Percentiles rank a stretch among this genome's conserved stretches.
Evolutionary conservation across 2,888 invertebrate species (phyloP).

Genomic region (Trissoscelio sp.): DNA sequence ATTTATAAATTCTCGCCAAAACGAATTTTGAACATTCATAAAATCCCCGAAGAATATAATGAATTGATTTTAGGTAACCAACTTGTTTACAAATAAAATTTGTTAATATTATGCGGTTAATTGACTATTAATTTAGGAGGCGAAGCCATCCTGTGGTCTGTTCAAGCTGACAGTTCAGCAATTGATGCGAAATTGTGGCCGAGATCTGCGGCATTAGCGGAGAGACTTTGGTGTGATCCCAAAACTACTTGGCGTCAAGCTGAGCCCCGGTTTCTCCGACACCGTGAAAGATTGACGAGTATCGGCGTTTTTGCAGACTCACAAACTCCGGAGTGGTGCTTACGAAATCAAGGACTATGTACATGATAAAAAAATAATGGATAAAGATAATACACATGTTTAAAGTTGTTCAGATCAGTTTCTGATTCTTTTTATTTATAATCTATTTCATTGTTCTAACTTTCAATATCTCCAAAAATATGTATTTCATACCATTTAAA

Average conservation of each 20-base stretch:
- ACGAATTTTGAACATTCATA: conserved; percentile 82
- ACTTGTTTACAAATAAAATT: background rate
- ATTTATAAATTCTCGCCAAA: conserved; percentile 91
- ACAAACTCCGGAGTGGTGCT: conserved; percentile 93
- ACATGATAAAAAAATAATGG: background rate
- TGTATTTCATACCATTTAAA: conserved; percentile 52
- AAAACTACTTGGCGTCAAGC: conserved; percentile 87
- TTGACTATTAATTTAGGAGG: conserved; percentile 47
- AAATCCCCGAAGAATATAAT: background rate
- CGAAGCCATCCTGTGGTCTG: conserved; percentile 94
- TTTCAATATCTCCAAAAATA: conserved; percentile 61
- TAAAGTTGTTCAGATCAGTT: background rate
- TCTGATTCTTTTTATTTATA: conserved; percentile 29
- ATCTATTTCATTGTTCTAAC: conserved; percentile 47
- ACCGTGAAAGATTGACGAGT: conserved; percentile 89
- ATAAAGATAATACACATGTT: no score
- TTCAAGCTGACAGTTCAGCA: conserved; percentile 89
- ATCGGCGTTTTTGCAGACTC: conserved; percentile 89
- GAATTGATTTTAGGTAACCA: conserved; percentile 23
- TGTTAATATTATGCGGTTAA: background rate
- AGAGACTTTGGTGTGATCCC: conserved; percentile 93
- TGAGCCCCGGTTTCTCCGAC: conserved; percentile 88
- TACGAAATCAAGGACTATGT: conserved; percentile 91
- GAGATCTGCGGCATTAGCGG: conserved; percentile 92
- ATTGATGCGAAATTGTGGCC: conserved; percentile 92